Conservation (phyloP, 1,140 invertebrate species). For the Phthorimaea operculella region DNA sequence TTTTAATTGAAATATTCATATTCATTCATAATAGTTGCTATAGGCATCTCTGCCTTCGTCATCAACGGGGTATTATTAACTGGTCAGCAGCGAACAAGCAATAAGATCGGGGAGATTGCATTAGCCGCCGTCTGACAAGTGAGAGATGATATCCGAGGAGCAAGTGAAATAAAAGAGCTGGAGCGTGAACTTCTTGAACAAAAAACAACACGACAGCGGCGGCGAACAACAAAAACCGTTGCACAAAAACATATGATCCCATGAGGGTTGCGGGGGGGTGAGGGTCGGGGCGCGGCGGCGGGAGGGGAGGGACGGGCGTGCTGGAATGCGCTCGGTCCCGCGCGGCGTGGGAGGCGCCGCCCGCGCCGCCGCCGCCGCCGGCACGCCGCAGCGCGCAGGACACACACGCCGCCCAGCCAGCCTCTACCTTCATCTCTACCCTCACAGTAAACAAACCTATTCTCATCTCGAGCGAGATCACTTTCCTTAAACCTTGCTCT, state of each 20-base stretch:
- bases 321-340: conserved; percentile 57
- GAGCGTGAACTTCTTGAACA: conserved; percentile 57
- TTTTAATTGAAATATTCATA: too few relatives aligned
- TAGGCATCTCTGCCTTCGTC: too few relatives aligned
- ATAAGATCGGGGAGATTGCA: conserved; percentile 9
- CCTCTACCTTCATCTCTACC: conserved; percentile 31
- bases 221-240: conserved; percentile 67
- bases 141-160: conserved; percentile 49
- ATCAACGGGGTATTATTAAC: too few relatives aligned
- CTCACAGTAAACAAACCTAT: conserved; percentile 62
- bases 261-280: conserved; percentile 45
- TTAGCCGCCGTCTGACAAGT: conserved; percentile 27
- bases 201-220: conserved; percentile 56
- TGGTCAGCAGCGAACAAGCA: background rate
- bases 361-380: conserved; percentile 22
- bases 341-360: conserved; percentile 64
- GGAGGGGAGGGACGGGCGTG: conserved; percentile 59
- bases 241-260: conserved; percentile 68
- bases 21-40: too few relatives aligned
- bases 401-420: conserved; percentile 38
- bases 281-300: conserved; percentile 23
- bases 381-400: conserved; percentile 26
- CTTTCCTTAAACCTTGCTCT: too few relatives aligned
- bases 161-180: conserved; percentile 57
- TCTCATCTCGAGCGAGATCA: conserved; percentile 23